Conservation (phyloP, 2,888 invertebrate species). For the Eupithecia subumbrata region DNA sequence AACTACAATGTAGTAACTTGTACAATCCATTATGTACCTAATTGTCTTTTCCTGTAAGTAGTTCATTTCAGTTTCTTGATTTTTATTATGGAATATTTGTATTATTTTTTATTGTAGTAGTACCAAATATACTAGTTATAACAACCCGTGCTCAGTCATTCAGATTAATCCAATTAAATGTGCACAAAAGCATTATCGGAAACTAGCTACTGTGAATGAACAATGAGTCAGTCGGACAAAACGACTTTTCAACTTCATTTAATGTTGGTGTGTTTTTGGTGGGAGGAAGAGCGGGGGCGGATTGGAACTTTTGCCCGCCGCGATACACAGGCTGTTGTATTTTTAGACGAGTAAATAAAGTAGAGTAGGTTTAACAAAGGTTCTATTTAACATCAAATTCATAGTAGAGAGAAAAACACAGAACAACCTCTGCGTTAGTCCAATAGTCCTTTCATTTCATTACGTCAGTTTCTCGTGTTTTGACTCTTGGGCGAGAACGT, state of each 20-base stretch:
- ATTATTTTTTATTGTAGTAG: neutral
- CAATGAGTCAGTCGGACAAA: slow-evolving; percentile 25
- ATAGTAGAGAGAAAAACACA: too few relatives aligned
- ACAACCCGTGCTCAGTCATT: slow-evolving; percentile 47
- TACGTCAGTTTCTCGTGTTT: slow-evolving; percentile 97
- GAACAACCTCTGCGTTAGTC: slow-evolving; percentile 88
- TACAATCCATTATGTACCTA: neutral
- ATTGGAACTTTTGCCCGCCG: neutral
- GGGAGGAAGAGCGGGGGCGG: neutral
- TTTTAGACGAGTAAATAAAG: neutral
- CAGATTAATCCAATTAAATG: slow-evolving; percentile 60
- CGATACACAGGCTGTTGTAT: neutral
- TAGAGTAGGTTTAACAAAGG: neutral
- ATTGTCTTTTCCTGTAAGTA: neutral
- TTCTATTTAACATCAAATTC: neutral
- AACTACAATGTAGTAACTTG: neutral
- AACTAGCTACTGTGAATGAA: slow-evolving; percentile 39
- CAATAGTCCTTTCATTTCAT: too few relatives aligned
- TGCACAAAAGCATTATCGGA: slow-evolving; percentile 53
- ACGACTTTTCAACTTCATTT: slow-evolving; percentile 12
- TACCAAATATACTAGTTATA: neutral
- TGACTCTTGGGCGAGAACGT: slow-evolving; percentile 96
- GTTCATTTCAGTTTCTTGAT: neutral
- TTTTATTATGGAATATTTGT: neutral
- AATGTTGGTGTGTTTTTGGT: neutral